Percentiles rank a stretch among this genome's conserved stretches.
These are phyloP conservation scores for Galeopsomyia nigrocyanea DNA, from an alignment of 2,888 invertebrate species.

Conservation along the genomic window DNA sequence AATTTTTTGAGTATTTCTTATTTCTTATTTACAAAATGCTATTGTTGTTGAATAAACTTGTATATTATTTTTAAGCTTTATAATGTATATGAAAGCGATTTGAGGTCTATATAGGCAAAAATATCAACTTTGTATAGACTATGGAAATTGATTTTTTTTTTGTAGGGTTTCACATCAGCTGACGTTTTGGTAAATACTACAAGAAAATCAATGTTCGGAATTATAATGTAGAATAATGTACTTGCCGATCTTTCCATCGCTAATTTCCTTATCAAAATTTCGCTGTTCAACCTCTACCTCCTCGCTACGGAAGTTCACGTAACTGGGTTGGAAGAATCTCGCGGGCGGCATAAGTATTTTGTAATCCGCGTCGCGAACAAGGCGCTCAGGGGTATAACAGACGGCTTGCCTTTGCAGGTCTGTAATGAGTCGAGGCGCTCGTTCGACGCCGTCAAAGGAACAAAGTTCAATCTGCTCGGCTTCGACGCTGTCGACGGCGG, in stretches of 20 bases:
- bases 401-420: slow-evolving; percentile 30
- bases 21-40: no score
- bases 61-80: no score
- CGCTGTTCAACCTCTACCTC: not conserved
- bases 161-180: no score
- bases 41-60: no score
- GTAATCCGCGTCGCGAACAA: slow-evolving; percentile 61
- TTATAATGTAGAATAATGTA: no score
- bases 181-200: no score
- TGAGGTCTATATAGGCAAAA: no score
- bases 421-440: not conserved
- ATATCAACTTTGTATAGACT: no score
- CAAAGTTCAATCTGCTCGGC: slow-evolving; percentile 7
- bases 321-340: slow-evolving; percentile 10
- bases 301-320: not conserved
- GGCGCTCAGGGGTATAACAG: slow-evolving; percentile 63
- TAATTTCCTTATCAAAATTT: not conserved
- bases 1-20: no score
- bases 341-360: slow-evolving; percentile 58
- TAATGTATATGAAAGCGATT: no score
- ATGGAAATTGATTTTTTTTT: no score
- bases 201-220: no score
- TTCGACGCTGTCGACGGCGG: not conserved
- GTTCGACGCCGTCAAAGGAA: not conserved
- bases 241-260: slow-evolving; percentile 24